Percentiles rank a stretch among this genome's conserved stretches.
Evolutionary conservation across 2,113 vertebrate species (phyloP).

Genomic region (Erpornis zantholeuca): DNA sequence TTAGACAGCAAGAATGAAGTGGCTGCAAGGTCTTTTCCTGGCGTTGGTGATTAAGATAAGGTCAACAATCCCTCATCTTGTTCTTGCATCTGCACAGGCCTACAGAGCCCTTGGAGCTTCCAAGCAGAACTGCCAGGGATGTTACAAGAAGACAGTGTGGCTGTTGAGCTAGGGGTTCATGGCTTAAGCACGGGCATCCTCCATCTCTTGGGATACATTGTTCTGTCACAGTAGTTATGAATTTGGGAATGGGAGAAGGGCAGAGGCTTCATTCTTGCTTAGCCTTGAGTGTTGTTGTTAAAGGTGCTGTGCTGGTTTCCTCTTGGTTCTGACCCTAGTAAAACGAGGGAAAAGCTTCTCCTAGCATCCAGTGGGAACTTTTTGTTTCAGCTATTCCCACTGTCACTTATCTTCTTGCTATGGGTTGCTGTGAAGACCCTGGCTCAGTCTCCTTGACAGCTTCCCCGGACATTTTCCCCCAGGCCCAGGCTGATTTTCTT

Average conservation of each 20-base stretch:
- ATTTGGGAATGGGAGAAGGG: neutral
- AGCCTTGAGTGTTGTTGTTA: neutral
- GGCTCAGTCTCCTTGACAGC: neutral
- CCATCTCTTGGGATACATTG: neutral
- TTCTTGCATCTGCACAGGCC: neutral
- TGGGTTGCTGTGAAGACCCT: neutral
- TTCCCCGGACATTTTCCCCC: neutral
- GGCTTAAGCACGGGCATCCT: neutral
- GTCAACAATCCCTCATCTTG: neutral
- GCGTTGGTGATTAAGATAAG: neutral
- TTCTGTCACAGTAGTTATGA: neutral
- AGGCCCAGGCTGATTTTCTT: neutral
- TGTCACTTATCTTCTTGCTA: neutral
- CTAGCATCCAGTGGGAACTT: neutral
- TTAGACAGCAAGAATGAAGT: neutral
- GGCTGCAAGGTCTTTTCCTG: neutral
- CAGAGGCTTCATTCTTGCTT: neutral
- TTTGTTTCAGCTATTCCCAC: neutral
- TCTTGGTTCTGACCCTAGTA: neutral
- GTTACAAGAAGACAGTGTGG: neutral
- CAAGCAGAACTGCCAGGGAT: neutral
- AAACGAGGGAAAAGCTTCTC: neutral
- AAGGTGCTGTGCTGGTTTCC: neutral
- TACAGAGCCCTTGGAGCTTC: neutral
- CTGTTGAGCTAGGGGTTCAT: neutral